Evolutionary conservation across 2,888 invertebrate genomes (phyloP).

Genomic region (Mimas tiliae): DNA sequence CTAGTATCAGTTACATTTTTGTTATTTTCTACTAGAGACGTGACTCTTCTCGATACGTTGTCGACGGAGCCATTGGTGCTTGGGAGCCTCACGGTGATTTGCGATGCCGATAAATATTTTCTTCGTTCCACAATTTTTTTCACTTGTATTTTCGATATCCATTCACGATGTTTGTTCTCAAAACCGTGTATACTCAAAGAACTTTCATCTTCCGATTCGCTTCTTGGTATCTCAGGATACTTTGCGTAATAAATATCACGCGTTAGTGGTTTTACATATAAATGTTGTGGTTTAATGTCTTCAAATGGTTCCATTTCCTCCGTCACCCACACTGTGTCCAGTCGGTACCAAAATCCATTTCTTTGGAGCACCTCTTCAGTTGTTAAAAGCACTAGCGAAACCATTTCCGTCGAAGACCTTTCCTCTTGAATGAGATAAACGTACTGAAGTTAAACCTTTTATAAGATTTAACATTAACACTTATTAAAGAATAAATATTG

Average conservation of each 20-base stretch:
- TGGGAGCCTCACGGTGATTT: slow-evolving; percentile 46
- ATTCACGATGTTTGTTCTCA: slow-evolving; percentile 64
- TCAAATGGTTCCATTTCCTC: slow-evolving; percentile 78
- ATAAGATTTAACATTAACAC: slow-evolving; percentile 21
- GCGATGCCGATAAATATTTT: slow-evolving; percentile 50
- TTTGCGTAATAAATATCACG: slow-evolving; percentile 73
- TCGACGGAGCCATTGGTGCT: slow-evolving; percentile 50
- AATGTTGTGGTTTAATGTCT: slow-evolving; percentile 67
- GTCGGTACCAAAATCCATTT: slow-evolving; percentile 72
- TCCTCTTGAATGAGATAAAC: not conserved
- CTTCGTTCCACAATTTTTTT: slow-evolving; percentile 57
- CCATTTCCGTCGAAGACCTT: slow-evolving; percentile 53
- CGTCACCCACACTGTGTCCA: slow-evolving; percentile 71
- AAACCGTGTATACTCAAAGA: slow-evolving; percentile 69
- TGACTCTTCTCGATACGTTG: slow-evolving; percentile 48
- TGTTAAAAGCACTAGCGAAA: slow-evolving; percentile 69
- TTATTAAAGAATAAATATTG: slow-evolving; percentile 23
- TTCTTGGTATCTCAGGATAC: slow-evolving; percentile 74
- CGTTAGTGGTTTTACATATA: slow-evolving; percentile 67
- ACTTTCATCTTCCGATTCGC: slow-evolving; percentile 77
- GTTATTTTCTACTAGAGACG: slow-evolving; percentile 46
- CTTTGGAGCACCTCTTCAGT: slow-evolving; percentile 74
- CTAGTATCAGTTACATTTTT: slow-evolving; percentile 30
- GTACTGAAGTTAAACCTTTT: slow-evolving; percentile 10
- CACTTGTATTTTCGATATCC: slow-evolving; percentile 69